These are phyloP conservation scores for Turnix velox DNA, from an alignment of 2,113 vertebrate genomes.

Conservation along the genomic window DNA sequence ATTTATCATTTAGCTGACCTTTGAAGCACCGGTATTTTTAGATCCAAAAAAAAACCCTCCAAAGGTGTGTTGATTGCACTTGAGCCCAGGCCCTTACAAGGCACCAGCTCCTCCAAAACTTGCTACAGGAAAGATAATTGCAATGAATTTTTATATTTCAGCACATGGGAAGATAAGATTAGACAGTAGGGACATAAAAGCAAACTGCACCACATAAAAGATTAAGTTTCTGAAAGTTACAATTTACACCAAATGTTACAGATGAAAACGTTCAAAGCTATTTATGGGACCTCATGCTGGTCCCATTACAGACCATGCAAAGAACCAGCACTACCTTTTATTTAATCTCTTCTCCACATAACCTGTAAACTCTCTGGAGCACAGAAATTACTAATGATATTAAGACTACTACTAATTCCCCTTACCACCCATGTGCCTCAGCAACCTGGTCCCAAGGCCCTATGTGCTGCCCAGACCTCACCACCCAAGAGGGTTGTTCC, in stretches of 20 bases:
- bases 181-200: constrained; percentile 65
- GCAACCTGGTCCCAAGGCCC: background rate
- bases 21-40: constrained; percentile 58
- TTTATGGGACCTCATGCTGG: background rate
- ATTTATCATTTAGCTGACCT: constrained; percentile 63
- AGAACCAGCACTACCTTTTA: background rate
- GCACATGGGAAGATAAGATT: constrained; percentile 65
- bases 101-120: constrained; percentile 38
- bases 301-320: background rate
- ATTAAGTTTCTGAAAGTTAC: constrained; percentile 65
- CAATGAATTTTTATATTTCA: constrained; percentile 67
- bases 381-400: background rate
- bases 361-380: background rate
- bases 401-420: background rate
- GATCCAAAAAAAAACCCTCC: constrained; percentile 36
- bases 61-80: constrained; percentile 22
- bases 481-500: background rate
- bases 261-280: constrained; percentile 53
- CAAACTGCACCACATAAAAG: constrained; percentile 60
- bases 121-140: constrained; percentile 58
- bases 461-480: background rate
- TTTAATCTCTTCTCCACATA: background rate
- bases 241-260: constrained; percentile 63
- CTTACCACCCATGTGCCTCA: background rate
- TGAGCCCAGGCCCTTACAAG: background rate